Percentiles rank a stretch among this genome's conserved stretches.
These are phyloP conservation scores for Picathartes gymnocephalus DNA, from an alignment of 2,113 vertebrate species.

Conservation along the genomic window DNA sequence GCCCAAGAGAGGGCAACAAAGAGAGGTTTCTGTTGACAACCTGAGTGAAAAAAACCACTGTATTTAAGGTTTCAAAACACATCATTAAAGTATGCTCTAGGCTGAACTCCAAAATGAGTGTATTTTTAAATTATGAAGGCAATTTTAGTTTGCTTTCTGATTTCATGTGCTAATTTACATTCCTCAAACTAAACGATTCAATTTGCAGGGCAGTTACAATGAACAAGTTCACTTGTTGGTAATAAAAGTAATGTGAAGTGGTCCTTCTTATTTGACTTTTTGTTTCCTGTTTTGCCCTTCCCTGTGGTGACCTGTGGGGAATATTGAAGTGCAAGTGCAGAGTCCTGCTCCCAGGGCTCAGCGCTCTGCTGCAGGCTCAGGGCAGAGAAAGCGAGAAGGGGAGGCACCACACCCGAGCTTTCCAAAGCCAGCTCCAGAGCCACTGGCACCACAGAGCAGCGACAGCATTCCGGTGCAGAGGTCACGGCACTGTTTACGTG, in stretches of 20 bases:
- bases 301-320: neutral
- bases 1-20: neutral
- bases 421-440: neutral
- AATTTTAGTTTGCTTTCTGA: neutral
- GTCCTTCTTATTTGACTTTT: neutral
- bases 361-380: neutral
- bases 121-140: conserved; percentile 41
- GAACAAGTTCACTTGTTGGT: neutral
- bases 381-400: neutral
- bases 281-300: neutral
- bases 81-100: conserved; percentile 27
- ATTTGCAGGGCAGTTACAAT: conserved; percentile 30
- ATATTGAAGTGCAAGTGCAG: neutral
- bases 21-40: conserved; percentile 25
- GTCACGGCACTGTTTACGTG: neutral
- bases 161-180: conserved; percentile 41
- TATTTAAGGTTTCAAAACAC: conserved; percentile 46
- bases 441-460: neutral
- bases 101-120: neutral
- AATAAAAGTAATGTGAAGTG: neutral
- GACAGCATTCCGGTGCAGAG: neutral
- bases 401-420: neutral
- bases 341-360: neutral
- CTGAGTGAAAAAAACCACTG: conserved; percentile 34
- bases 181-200: conserved; percentile 3